Base-by-base conservation (phyloP, 2,797 vertebrate species). In the Cephalopachus bancanus region DNA sequence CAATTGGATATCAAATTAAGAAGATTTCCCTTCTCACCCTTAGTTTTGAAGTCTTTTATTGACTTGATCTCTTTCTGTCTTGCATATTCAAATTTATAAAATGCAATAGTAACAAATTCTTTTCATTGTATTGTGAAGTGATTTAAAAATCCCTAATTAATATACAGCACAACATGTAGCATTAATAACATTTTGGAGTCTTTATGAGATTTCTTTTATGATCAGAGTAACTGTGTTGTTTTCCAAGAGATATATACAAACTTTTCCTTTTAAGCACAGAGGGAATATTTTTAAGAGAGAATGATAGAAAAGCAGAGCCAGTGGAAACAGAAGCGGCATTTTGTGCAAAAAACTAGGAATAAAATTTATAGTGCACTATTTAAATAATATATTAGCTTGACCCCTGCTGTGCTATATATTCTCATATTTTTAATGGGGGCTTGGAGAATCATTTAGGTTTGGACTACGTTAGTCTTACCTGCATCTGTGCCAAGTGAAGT, bases 281-380 rank as follows among this genome's bases (percentile, higher is more conserved):
- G 51, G 83, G 76, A 51, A 17, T 9, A 24, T 93, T 93, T 96
- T 78, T n/a, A 75, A 60, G 26, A 75, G 30, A 74, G 12, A 92
- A 74, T 65, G 4, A 49, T 16, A 74, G 17, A 60, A 24, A 16
- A 65, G 30, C 5, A 59, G 10, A 97, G 7, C 3, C 49, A 44
- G 93, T 85, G 83, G 59, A 20, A 26, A 80, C 51, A 96, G 51
- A 91, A 97, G 10, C 3, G 74, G 22, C 89, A 62, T 93, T 96
- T 97, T 94, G 93, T 55, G 94, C 90, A 84, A 64, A 94, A 96
- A 97, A 95, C 10, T 59, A 95, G 22, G 26, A 96, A 76, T 7
- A n/a, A 83, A 24, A 94, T 95, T 97, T 96, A 92, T 83, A 55
- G 55, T 64, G 10, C 15, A 55, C 30, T 75, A 7, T 95, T 81